These are phyloP conservation scores for Drosophila ezoana DNA, from an alignment of 2,888 invertebrate genomes.

Conservation along the genomic window DNA sequence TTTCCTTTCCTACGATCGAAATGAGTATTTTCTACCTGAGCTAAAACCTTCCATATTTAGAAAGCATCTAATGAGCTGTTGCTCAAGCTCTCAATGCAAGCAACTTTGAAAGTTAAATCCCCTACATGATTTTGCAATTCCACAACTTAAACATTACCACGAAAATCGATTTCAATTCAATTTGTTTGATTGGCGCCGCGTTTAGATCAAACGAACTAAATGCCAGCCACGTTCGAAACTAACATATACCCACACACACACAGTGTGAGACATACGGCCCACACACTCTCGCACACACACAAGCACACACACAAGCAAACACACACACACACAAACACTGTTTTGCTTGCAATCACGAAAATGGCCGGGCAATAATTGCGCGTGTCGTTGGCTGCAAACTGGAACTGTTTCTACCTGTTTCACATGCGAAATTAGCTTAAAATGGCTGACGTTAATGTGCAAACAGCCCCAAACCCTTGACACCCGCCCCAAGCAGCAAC, in stretches of 20 bases:
- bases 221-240: slow-evolving; percentile 68
- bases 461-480: slow-evolving; percentile 47
- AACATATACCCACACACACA: slow-evolving; percentile 24
- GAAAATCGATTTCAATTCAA: slow-evolving; percentile 77
- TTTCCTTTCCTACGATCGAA: too few relatives aligned
- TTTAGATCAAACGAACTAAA: slow-evolving; percentile 75
- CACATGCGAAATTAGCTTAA: slow-evolving; percentile 78
- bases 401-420: slow-evolving; percentile 76
- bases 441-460: slow-evolving; percentile 74
- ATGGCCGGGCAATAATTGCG: slow-evolving; percentile 80
- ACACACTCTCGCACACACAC: slow-evolving; percentile 17
- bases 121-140: slow-evolving; percentile 47
- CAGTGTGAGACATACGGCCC: not conserved
- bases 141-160: slow-evolving; percentile 46
- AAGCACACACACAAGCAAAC: slow-evolving; percentile 14
- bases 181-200: slow-evolving; percentile 72
- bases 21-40: too few relatives aligned
- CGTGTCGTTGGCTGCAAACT: slow-evolving; percentile 74
- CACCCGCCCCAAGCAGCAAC: slow-evolving; percentile 12
- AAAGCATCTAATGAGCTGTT: slow-evolving; percentile 13
- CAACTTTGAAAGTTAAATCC: slow-evolving; percentile 12
- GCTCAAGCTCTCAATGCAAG: not conserved
- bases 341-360: slow-evolving; percentile 69
- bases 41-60: not conserved
- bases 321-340: slow-evolving; percentile 15